phyloP scores from a whole-genome alignment of 1,140 invertebrate genomes.

The Drosophila funebris region DNA sequence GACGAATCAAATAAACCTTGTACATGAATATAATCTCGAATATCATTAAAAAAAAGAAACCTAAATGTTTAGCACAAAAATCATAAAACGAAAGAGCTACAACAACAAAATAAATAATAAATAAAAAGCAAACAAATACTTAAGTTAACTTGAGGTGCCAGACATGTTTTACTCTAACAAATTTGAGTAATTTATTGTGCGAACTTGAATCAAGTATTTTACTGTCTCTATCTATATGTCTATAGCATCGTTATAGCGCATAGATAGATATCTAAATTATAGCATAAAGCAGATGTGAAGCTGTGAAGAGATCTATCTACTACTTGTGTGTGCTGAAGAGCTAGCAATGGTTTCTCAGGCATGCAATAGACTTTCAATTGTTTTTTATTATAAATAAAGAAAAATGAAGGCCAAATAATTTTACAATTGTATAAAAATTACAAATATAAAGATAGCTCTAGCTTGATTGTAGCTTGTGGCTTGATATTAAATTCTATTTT shows the following conservation, averaged over 20 bases:
- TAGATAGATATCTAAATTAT: not conserved
- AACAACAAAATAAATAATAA: no score
- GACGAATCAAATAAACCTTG: no score
- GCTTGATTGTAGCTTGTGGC: no score
- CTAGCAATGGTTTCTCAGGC: not conserved
- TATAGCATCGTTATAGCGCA: no score
- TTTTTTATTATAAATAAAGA: not conserved
- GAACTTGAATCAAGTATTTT: conserved; percentile 8
- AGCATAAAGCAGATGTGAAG: not conserved
- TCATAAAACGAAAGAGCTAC: conserved; percentile 19
- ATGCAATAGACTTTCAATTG: not conserved
- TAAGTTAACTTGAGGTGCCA: conserved; percentile 22
- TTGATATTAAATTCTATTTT: no score
- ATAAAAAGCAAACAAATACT: conserved; percentile 40
- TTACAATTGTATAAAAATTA: not conserved
- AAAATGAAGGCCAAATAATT: not conserved
- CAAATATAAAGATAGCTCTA: no score
- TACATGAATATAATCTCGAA: conserved; percentile 24
- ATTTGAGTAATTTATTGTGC: conserved; percentile 60
- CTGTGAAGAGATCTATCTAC: not conserved
- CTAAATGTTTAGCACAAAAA: conserved; percentile 36
- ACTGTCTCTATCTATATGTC: no score
- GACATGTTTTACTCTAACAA: conserved; percentile 52
- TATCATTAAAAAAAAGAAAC: conserved; percentile 31
- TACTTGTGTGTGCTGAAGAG: not conserved